A percentile compares a stretch with the other conserved stretches of the same genome.
Evolutionary conservation across 2,113 vertebrate species (phyloP).

Genomic region (Chionomys nivalis): DNA sequence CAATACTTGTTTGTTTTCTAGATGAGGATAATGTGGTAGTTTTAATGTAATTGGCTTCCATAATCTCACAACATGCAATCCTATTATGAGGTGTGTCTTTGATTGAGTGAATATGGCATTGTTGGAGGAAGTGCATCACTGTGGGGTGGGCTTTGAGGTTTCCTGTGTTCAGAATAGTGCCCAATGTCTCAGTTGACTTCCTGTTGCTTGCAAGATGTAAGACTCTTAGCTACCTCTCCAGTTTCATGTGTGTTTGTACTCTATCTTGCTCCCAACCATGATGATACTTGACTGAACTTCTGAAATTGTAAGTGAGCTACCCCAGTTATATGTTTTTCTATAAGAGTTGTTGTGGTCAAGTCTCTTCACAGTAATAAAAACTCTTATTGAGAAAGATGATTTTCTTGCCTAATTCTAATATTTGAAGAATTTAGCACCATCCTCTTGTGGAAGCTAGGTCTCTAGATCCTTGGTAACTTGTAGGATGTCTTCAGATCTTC

Average conservation of each 20-base stretch:
- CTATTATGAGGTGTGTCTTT: neutral
- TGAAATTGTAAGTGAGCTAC: neutral
- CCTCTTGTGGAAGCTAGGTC: neutral
- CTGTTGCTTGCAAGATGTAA: neutral
- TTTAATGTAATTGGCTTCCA: neutral
- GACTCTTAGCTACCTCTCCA: neutral
- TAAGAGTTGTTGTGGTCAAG: neutral
- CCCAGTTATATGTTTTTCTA: neutral
- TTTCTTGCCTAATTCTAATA: neutral
- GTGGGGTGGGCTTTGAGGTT: neutral
- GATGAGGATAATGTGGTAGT: neutral
- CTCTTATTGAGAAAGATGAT: neutral
- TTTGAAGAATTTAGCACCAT: neutral
- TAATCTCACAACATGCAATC: fast-evolving
- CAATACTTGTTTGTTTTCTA: neutral
- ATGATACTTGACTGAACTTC: too few species aligned
- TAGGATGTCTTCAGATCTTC: neutral
- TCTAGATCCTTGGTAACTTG: neutral
- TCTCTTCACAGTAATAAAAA: neutral
- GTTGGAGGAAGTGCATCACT: neutral
- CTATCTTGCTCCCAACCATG: neutral
- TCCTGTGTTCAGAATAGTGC: neutral
- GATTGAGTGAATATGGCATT: neutral
- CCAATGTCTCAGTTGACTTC: neutral
- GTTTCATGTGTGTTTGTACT: neutral